Evolutionary conservation across 1,140 invertebrate genomes (phyloP).

Genomic region (Archivesica marissinica): DNA sequence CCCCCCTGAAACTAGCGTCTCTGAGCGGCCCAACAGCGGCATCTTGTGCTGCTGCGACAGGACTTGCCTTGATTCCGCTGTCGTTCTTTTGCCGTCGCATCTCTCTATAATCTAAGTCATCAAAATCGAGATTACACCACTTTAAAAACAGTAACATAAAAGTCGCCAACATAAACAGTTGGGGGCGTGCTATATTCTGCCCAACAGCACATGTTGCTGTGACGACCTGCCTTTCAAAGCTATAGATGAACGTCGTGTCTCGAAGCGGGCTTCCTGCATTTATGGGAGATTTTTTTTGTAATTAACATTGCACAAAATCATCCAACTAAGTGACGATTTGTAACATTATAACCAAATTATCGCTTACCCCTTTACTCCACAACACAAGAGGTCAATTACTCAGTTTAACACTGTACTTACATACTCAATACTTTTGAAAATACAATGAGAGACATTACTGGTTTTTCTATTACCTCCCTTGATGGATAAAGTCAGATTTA

Average conservation of each 20-base stretch:
- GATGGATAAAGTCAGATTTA: too few relatives aligned
- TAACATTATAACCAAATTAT: not conserved
- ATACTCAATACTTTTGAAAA: too few relatives aligned
- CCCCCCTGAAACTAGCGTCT: constrained; percentile 13
- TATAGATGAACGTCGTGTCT: too few relatives aligned
- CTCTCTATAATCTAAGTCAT: too few relatives aligned
- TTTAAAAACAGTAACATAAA: too few relatives aligned
- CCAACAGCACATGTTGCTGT: constrained; percentile 9
- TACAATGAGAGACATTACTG: too few relatives aligned
- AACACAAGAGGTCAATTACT: too few relatives aligned
- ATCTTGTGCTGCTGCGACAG: constrained; percentile 53
- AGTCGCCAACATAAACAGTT: constrained; percentile 1
- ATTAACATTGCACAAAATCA: not conserved
- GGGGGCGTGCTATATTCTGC: not conserved
- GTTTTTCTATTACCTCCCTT: too few relatives aligned
- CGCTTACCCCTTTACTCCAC: too few relatives aligned
- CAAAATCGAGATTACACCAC: too few relatives aligned
- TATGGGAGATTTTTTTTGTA: not conserved
- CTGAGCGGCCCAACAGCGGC: constrained; percentile 67
- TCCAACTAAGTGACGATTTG: not conserved
- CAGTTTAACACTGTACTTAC: too few relatives aligned
- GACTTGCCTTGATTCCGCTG: constrained; percentile 61
- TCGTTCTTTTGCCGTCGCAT: not conserved
- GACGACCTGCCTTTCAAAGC: constrained; percentile 4
- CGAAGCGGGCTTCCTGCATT: not conserved